Evolutionary conservation across 2,888 invertebrate genomes (phyloP).

Genomic region (Chymomyza caudatula): DNA sequence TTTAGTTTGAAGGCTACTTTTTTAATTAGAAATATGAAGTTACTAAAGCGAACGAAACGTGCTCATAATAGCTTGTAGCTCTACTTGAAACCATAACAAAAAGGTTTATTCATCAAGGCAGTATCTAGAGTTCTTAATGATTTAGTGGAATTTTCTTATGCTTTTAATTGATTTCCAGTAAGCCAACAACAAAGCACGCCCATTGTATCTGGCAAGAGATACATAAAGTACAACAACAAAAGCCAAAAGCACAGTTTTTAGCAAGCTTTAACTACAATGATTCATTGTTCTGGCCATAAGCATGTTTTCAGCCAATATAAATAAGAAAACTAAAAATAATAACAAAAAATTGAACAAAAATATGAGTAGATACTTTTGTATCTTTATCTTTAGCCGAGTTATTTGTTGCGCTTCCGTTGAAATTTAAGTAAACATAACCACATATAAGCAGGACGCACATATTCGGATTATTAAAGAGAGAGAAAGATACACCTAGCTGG

Average conservation of each 20-base stretch:
- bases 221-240: background rate
- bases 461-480: background rate
- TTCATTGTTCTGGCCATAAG: background rate
- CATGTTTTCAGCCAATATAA: background rate
- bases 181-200: background rate
- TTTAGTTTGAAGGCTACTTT: background rate
- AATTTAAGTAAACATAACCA: background rate
- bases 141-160: background rate
- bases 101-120: background rate
- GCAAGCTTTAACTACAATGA: background rate
- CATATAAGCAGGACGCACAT: background rate
- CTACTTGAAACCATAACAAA: background rate
- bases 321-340: background rate
- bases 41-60: background rate
- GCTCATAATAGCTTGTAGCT: background rate
- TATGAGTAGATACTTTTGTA: background rate
- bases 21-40: background rate
- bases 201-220: background rate
- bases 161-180: background rate
- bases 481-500: background rate
- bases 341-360: background rate
- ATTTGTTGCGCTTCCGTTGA: slow-evolving; percentile 41
- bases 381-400: slow-evolving; percentile 1
- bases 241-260: background rate
- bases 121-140: background rate